phyloP scores from a whole-genome alignment of 2,888 invertebrate genomes.

The Drosophila nr. perissopoda region DNA sequence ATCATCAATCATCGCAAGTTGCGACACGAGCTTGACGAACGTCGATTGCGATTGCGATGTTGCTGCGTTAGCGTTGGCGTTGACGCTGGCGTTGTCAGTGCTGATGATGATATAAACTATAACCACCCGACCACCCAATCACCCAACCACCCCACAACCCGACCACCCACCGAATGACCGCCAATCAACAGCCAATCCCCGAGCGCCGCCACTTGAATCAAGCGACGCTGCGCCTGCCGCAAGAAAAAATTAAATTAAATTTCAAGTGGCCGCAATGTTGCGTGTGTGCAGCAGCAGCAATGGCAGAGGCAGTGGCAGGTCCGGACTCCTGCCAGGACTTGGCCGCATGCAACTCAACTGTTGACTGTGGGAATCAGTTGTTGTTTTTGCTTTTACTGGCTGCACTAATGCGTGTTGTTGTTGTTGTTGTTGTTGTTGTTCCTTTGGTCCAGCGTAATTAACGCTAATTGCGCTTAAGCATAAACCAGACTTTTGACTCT shows the following conservation, averaged over 20 bases:
- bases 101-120: constrained; percentile 55
- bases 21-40: constrained; percentile 73
- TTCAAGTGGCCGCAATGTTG: constrained; percentile 77
- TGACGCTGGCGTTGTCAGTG: constrained; percentile 23
- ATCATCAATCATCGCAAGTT: constrained; percentile 82
- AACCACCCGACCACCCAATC: constrained; percentile 8
- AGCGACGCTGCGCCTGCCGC: constrained; percentile 71
- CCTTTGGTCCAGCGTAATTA: constrained; percentile 63
- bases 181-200: constrained; percentile 67
- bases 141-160: constrained; percentile 20
- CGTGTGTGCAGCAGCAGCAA: constrained; percentile 41
- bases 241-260: constrained; percentile 77
- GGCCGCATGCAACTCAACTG: constrained; percentile 36
- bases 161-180: constrained; percentile 39
- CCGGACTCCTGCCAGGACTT: constrained; percentile 23
- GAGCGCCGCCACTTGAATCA: constrained; percentile 67
- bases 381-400: constrained; percentile 32
- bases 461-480: constrained; percentile 72
- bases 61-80: constrained; percentile 38
- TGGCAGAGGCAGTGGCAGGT: constrained; percentile 31
- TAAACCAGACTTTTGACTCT: constrained; percentile 76
- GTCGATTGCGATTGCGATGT: constrained; percentile 56
- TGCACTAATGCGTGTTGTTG: constrained; percentile 25
- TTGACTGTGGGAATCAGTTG: constrained; percentile 53
- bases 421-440: constrained; percentile 25